phyloP scores from a whole-genome alignment of 2,888 invertebrate genomes.

The Perizoma affinitatum region DNA sequence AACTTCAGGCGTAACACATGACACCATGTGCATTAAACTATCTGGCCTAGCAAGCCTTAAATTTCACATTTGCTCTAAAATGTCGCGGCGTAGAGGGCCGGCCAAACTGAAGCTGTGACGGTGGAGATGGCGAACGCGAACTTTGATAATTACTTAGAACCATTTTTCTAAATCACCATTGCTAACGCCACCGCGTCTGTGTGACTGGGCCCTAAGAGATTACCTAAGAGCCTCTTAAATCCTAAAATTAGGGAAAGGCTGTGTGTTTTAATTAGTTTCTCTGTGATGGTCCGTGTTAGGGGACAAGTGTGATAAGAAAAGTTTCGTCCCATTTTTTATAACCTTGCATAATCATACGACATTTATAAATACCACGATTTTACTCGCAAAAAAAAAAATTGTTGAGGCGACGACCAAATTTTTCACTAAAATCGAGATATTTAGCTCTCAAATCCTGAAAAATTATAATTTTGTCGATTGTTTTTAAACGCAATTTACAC shows the following conservation, averaged over 20 bases:
- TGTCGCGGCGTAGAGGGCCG: not conserved
- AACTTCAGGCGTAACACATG: not conserved
- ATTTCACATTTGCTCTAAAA: conserved; percentile 23
- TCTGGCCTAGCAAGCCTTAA: conserved; percentile 24
- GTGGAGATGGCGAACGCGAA: too few species aligned
- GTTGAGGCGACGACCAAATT: too few species aligned
- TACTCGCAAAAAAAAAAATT: too few species aligned
- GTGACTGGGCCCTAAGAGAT: too few species aligned
- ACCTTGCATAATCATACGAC: conserved; percentile 12
- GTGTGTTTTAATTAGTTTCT: conserved; percentile 38
- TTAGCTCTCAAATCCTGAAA: too few species aligned
- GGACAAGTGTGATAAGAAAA: conserved; percentile 30
- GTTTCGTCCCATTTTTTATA: conserved; percentile 24
- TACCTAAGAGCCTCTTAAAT: conserved; percentile 8
- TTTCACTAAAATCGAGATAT: too few species aligned
- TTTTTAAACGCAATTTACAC: too few species aligned
- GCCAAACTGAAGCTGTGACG: too few species aligned
- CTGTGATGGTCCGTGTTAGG: conserved; percentile 31
- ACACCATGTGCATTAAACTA: conserved; percentile 2
- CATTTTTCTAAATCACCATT: too few species aligned
- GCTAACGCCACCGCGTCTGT: too few species aligned
- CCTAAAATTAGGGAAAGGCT: conserved; percentile 24
- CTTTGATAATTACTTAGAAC: too few species aligned
- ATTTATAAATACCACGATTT: conserved; percentile 4
- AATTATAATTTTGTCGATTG: too few species aligned